Evolutionary conservation across 2,797 vertebrate genomes (phyloP).

Genomic region (Molothrus ater): DNA sequence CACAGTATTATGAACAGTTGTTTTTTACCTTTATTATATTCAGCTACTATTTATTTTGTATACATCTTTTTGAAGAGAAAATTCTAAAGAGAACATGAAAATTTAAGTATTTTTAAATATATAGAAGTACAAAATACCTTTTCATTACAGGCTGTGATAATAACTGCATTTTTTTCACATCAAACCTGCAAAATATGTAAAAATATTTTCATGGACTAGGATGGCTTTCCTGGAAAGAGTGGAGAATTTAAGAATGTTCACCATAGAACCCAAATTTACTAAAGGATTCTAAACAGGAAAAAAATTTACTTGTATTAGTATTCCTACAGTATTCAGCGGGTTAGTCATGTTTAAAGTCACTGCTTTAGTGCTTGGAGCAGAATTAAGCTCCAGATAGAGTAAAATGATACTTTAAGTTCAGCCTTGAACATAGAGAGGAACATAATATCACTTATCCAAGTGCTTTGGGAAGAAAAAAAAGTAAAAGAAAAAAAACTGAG

Average conservation of each 20-base stretch:
- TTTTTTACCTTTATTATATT: not conserved
- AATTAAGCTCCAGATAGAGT: not conserved
- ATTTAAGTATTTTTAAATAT: not conserved
- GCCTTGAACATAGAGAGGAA: not conserved
- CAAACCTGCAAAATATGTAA: not conserved
- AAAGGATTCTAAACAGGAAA: not conserved
- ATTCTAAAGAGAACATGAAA: not conserved
- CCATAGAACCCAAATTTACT: not conserved
- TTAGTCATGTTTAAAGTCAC: not conserved
- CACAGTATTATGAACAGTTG: not conserved
- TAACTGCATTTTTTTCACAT: not conserved
- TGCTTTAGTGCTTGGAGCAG: not conserved
- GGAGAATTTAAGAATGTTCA: accelerated
- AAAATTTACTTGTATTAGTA: not conserved
- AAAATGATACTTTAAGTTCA: constrained; percentile 2
- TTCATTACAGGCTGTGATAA: not conserved
- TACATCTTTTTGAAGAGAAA: not conserved
- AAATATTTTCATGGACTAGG: not conserved
- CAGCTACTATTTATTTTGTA: not conserved
- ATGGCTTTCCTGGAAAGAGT: not conserved
- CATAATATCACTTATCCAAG: constrained; percentile 31
- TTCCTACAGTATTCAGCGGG: not conserved
- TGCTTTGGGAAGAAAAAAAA: not conserved
- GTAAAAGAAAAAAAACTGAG: not conserved
- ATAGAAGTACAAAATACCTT: not conserved